These are phyloP conservation scores for Vombatus ursinus DNA, from an alignment of 2,113 vertebrate genomes.

Conservation along the genomic window DNA sequence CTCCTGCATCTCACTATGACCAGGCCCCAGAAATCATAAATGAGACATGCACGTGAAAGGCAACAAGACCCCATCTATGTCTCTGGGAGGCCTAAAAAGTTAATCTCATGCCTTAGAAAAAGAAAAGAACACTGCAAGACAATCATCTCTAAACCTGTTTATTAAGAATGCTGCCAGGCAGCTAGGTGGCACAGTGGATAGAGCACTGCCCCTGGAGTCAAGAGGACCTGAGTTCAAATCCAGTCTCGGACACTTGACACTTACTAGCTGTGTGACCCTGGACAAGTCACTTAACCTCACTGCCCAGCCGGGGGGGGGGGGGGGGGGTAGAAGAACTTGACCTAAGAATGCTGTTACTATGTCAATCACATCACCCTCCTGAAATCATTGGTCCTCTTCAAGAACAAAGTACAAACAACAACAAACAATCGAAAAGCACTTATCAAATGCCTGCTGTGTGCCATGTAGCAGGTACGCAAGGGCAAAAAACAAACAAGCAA, in stretches of 20 bases:
- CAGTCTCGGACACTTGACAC: no score
- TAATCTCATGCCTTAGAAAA: background rate
- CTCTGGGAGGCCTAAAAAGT: background rate
- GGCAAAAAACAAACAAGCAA: background rate
- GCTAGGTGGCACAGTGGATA: no score
- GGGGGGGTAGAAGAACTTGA: no score
- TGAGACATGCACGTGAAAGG: conserved; percentile 25
- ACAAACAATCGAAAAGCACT: conserved; percentile 14
- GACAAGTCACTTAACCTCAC: no score
- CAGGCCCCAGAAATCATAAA: conserved; percentile 25
- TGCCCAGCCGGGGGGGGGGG: no score
- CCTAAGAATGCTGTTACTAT: background rate
- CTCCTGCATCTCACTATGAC: background rate
- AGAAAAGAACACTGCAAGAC: background rate
- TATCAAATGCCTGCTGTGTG: conserved; percentile 9
- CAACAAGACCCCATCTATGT: background rate
- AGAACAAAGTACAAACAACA: background rate
- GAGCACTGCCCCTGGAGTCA: no score
- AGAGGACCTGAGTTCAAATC: no score
- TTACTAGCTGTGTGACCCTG: no score
- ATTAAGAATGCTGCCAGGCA: background rate
- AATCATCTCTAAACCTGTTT: background rate
- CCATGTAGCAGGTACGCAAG: background rate
- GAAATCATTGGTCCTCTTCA: background rate
- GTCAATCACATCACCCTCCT: background rate